Conservation (phyloP, 1,140 invertebrate genomes). For the Temnothorax longispinosus region DNA sequence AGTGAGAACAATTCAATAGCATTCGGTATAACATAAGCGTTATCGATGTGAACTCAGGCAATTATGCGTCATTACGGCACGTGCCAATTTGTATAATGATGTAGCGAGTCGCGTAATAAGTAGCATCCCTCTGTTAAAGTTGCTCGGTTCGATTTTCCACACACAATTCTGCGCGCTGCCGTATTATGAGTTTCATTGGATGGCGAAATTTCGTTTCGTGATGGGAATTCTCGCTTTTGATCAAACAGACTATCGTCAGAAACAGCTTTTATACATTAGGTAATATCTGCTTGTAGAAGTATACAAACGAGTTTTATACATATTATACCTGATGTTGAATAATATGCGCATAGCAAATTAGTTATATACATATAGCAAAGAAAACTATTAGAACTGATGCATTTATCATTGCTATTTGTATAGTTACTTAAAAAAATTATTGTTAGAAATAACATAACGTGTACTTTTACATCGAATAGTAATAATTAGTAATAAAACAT, state of each 20-base stretch:
- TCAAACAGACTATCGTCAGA: background rate
- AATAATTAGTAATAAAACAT: background rate
- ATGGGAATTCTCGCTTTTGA: slow-evolving; percentile 36
- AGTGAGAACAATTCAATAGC: background rate
- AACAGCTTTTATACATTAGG: background rate
- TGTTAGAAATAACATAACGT: background rate
- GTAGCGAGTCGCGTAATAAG: slow-evolving; percentile 25
- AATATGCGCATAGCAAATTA: background rate
- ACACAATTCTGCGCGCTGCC: background rate
- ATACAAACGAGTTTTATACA: background rate
- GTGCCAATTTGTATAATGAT: slow-evolving; percentile 33
- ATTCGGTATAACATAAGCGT: background rate
- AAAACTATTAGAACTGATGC: background rate
- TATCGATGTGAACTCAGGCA: slow-evolving; percentile 7
- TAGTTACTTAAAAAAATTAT: background rate
- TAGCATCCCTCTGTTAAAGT: slow-evolving; percentile 37
- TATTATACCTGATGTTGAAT: background rate
- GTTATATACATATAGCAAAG: background rate
- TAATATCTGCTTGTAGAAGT: background rate
- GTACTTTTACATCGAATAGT: background rate
- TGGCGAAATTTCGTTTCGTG: slow-evolving; percentile 17
- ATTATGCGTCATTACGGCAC: slow-evolving; percentile 42
- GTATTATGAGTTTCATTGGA: slow-evolving; percentile 18
- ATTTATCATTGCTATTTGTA: background rate
- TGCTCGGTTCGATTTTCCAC: slow-evolving; percentile 29